phyloP scores from a whole-genome alignment of 2,797 vertebrate genomes.

The Aratinga solstitialis region DNA sequence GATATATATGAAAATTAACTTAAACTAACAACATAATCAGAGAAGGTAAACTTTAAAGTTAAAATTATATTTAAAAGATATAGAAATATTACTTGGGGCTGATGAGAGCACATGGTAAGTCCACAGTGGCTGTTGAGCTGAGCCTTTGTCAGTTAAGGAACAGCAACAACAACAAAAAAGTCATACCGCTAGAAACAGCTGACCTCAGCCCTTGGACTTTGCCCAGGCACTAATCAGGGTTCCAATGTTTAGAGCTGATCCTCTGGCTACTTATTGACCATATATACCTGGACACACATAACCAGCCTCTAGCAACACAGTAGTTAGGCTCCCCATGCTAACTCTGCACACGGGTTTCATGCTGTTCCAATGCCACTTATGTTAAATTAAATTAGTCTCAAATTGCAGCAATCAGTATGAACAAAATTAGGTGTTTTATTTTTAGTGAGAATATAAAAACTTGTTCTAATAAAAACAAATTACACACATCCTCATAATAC shows the following conservation, averaged over 20 bases:
- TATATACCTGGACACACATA: background rate
- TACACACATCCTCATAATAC: background rate
- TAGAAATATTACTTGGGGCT: constrained; percentile 28
- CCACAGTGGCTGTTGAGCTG: background rate
- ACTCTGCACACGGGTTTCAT: background rate
- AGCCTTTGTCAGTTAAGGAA: background rate
- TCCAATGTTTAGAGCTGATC: background rate
- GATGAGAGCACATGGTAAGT: constrained; percentile 10
- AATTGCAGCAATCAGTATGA: background rate
- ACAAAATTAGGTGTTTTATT: background rate
- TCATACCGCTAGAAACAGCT: background rate
- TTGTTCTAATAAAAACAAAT: background rate
- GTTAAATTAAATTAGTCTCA: background rate
- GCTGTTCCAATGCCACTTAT: background rate
- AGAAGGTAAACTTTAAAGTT: constrained; percentile 29
- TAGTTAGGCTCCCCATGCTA: background rate
- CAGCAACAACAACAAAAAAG: background rate
- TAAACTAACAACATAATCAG: constrained; percentile 32
- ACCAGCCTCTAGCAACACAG: background rate
- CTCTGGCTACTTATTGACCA: constrained; percentile 68
- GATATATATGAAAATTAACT: constrained; percentile 55
- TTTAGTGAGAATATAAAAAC: background rate
- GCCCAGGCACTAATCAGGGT: background rate
- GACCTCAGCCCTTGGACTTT: background rate
- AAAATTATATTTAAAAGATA: constrained; percentile 35